Evolutionary conservation across 2,113 vertebrate genomes (phyloP), one percentile per base, ranked within the genome.

Genomic region (Microcebus lehilahytsara): DNA sequence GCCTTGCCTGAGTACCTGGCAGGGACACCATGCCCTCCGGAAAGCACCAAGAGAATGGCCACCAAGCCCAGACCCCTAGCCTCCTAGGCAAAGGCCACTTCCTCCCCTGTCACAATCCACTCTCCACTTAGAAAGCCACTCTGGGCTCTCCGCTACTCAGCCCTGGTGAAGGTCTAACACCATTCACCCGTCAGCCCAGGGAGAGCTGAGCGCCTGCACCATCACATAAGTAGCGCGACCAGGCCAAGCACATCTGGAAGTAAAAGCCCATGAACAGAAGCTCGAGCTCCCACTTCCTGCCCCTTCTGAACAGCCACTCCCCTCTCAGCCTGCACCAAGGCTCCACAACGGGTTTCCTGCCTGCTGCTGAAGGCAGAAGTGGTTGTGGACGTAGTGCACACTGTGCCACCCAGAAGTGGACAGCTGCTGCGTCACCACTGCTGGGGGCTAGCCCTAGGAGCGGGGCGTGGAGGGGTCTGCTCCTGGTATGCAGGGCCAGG

Each of bases 151-250:
- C 0, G 19, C 46, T 6, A 1, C 72, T 2, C 14, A 32, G 30
- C 64, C 49, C 72, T 32, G 10, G 37, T 10, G 27, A 25, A 71
- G 10, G 23, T 23, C 62, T 5, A 3, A 2, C 4, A 5, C 0
- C 17, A 4, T 2, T 30, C 9, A 8, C 90, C 51, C 19, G 0
- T 5, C 3, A 7, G 27, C 56, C 56, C 34, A 16, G 62, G 0
- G 5, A 53, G 56, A 17, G 46, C 23, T 2, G 0, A 22, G 40
- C 0, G 10, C 8, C 0, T 3, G 0, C 8, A 10, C 49, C 1
- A 0, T 11, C 32, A 5, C 19, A 8, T 16, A 13, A 10, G 51
- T 0, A 40, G 5, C 1, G 17, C n/a, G 40, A 2, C 19, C 6
- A 9, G 23, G 51, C 49, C 53, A 2, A 10, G 22, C 0, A 3